Conservation (phyloP, 1,140 invertebrate genomes). For the Hylyphantes graminicola region DNA sequence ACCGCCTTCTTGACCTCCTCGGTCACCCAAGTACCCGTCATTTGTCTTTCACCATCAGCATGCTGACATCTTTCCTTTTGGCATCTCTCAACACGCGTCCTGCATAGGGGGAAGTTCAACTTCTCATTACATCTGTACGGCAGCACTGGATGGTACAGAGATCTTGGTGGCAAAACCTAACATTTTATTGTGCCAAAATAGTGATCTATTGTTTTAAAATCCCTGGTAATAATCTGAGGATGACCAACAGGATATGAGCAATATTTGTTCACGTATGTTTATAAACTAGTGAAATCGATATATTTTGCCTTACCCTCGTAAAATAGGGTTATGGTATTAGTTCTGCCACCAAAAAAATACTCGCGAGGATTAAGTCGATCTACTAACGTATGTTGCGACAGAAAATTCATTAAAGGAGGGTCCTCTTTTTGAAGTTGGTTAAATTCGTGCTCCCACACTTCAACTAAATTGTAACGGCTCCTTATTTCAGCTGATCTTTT, state of each 20-base stretch:
- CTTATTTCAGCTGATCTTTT: background rate
- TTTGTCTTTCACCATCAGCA: background rate
- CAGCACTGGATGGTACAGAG: background rate
- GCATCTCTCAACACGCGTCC: background rate
- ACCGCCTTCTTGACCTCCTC: background rate
- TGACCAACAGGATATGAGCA: background rate
- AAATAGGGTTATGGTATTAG: background rate
- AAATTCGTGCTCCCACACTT: conserved; percentile 28
- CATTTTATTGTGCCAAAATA: background rate
- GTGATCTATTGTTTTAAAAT: background rate
- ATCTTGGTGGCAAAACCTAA: background rate
- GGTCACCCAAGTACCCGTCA: background rate
- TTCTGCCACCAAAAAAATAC: conserved; percentile 5
- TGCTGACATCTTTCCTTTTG: background rate
- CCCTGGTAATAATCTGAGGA: background rate
- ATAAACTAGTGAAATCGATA: conserved; percentile 10
- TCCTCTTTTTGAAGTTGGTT: background rate
- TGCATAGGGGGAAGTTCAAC: background rate
- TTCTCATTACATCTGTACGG: background rate
- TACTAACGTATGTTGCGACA: background rate
- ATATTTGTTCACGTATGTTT: background rate
- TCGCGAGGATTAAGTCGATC: conserved; percentile 11
- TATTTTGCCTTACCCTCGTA: background rate
- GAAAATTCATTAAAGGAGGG: background rate
- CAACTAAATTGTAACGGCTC: background rate